A percentile compares a stretch with the other conserved stretches of the same genome.
phyloP scores from a whole-genome alignment of 2,888 invertebrate species.

The Cephus pulcher region DNA sequence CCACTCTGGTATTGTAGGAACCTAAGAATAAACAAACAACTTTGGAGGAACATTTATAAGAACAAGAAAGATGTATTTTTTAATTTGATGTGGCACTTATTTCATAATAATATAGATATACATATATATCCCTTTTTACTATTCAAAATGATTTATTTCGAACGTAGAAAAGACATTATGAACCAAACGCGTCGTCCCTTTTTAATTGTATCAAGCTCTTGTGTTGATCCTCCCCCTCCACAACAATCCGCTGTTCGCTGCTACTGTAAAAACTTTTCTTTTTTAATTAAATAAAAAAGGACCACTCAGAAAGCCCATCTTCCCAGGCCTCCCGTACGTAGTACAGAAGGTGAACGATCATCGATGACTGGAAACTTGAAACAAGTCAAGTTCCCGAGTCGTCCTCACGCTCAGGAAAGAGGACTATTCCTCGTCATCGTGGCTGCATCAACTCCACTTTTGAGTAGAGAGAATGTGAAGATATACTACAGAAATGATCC shows the following conservation, averaged over 20 bases:
- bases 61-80: neutral
- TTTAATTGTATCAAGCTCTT: too few species aligned
- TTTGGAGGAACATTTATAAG: neutral
- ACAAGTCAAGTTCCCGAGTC: slow-evolving; percentile 39
- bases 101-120: neutral
- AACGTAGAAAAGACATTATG: too few species aligned
- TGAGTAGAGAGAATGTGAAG: slow-evolving; percentile 70
- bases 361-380: slow-evolving; percentile 50
- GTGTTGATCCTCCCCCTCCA: too few species aligned
- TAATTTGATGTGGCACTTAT: neutral
- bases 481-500: slow-evolving; percentile 78
- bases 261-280: neutral
- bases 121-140: neutral
- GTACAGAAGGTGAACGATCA: slow-evolving; percentile 58
- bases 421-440: slow-evolving; percentile 72
- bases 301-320: slow-evolving; percentile 57
- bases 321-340: slow-evolving; percentile 46
- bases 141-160: neutral
- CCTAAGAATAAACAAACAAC: slow-evolving; percentile 28
- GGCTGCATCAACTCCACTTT: slow-evolving; percentile 68
- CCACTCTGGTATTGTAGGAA: slow-evolving; percentile 76
- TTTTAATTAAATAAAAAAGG: slow-evolving; percentile 18
- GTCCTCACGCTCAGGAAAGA: slow-evolving; percentile 58
- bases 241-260: accelerated
- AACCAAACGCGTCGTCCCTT: too few species aligned